These are phyloP conservation scores for Cephus runcator DNA, from an alignment of 2,888 invertebrate species.

Conservation along the genomic window DNA sequence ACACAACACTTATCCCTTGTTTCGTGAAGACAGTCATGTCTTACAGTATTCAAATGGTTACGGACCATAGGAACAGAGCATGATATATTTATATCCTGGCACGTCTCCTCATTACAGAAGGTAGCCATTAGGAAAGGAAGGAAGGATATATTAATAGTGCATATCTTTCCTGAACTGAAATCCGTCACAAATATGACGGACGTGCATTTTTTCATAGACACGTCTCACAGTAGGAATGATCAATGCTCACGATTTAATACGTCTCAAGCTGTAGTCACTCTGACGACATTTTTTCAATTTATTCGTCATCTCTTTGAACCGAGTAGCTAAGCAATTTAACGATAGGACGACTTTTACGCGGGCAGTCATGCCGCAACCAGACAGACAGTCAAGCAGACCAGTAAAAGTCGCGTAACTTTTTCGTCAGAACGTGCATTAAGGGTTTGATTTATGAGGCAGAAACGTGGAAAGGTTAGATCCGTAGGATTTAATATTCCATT, in stretches of 20 bases:
- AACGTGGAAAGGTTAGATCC: constrained; percentile 1
- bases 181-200: background rate
- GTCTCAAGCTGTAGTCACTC: background rate
- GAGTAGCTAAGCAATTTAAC: background rate
- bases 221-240: background rate
- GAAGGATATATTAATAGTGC: background rate
- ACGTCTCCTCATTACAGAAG: too few species aligned
- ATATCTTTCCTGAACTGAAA: background rate
- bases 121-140: too few species aligned
- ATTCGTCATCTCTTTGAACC: background rate
- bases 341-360: background rate
- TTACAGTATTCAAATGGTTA: background rate
- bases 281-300: background rate
- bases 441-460: background rate
- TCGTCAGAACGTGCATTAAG: background rate
- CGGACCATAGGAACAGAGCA: background rate
- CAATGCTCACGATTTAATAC: background rate
- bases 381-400: constrained; percentile 1
- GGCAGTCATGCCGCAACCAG: constrained; percentile 9
- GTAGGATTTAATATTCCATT: constrained; percentile 1
- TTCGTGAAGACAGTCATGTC: background rate
- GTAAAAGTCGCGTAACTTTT: constrained; percentile 1
- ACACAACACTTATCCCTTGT: background rate
- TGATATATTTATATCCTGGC: background rate
- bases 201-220: background rate